A percentile compares a stretch with the other conserved stretches of the same genome.
Evolutionary conservation across 2,113 vertebrate genomes (phyloP).

Genomic region (Casuarius casuarius): DNA sequence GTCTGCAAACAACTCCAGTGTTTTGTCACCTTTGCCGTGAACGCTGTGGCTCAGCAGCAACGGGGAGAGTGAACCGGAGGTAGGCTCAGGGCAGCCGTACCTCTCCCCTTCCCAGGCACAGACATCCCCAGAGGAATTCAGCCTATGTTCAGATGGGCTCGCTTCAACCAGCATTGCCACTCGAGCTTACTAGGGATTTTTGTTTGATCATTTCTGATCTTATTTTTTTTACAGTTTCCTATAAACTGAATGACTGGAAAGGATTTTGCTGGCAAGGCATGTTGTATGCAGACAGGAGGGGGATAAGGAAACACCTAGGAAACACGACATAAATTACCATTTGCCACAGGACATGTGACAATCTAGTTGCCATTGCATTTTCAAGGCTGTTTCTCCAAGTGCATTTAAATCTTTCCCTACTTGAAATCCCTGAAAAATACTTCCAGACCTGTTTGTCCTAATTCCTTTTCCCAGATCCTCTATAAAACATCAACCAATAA

Average conservation of each 20-base stretch:
- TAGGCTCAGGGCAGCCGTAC: fast-evolving
- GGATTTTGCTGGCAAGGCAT: background rate
- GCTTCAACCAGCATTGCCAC: background rate
- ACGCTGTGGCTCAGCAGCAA: background rate
- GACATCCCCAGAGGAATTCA: background rate
- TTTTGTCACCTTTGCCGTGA: fast-evolving
- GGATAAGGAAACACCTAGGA: background rate
- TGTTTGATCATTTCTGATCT: background rate
- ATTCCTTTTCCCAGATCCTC: background rate
- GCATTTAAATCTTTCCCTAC: background rate
- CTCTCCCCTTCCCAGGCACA: background rate
- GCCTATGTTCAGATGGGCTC: background rate
- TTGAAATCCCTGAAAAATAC: background rate
- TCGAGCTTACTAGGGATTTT: background rate
- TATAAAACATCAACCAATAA: background rate
- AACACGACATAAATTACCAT: background rate
- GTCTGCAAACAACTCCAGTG: background rate
- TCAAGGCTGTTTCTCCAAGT: background rate
- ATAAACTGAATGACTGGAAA: background rate
- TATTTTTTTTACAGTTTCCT: background rate
- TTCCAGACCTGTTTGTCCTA: background rate
- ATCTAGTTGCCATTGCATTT: background rate
- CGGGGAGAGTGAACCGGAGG: fast-evolving
- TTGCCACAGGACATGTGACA: background rate
- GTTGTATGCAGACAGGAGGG: background rate